phyloP scores from a whole-genome alignment of 1,140 invertebrate species.

The Stegodyphus dumicola region DNA sequence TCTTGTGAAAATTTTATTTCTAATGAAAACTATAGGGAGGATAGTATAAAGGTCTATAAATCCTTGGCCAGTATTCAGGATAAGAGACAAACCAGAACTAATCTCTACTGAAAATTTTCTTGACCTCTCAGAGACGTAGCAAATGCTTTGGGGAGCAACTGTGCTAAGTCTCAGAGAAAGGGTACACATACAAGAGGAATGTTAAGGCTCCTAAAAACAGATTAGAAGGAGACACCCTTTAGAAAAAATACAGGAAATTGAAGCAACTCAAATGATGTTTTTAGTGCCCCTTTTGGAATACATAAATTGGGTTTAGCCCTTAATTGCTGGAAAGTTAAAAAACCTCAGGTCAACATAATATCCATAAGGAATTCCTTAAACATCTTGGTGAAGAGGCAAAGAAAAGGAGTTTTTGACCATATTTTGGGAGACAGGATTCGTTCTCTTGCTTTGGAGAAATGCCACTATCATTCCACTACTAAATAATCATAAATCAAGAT shows the following conservation, averaged over 20 bases:
- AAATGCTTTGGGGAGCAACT: too few relatives aligned
- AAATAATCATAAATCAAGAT: background rate
- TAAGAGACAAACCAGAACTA: too few relatives aligned
- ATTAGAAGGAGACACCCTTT: background rate
- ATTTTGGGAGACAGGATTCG: background rate
- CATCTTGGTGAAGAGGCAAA: background rate
- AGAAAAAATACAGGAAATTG: background rate
- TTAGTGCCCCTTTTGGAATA: background rate
- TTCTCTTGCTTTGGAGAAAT: background rate
- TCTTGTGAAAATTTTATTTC: too few relatives aligned
- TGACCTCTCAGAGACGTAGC: too few relatives aligned
- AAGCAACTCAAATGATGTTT: background rate
- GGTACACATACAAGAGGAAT: background rate
- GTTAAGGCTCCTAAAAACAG: background rate
- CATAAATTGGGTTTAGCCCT: background rate
- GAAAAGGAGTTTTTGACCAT: background rate
- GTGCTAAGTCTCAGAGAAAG: too few relatives aligned
- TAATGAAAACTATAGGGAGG: too few relatives aligned
- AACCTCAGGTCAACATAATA: background rate
- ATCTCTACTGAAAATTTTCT: too few relatives aligned
- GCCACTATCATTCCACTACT: background rate
- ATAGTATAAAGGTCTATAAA: too few relatives aligned
- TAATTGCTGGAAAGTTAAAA: background rate
- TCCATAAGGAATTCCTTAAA: background rate
- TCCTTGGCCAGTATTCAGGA: too few relatives aligned